phyloP scores from a whole-genome alignment of 2,888 invertebrate genomes.

The Acanthosepion esculentum region DNA sequence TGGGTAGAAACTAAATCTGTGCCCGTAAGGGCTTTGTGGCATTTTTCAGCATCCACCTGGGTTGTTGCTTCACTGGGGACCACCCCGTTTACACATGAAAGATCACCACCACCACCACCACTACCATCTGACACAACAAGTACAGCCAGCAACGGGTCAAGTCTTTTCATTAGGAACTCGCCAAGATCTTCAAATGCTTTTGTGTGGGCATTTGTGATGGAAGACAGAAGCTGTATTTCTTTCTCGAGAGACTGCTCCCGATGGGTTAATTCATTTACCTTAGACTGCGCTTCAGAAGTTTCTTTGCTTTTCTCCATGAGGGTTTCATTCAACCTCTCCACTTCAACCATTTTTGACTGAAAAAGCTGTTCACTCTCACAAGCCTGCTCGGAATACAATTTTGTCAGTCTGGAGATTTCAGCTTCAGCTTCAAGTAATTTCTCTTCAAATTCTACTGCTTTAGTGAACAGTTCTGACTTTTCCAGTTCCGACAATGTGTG shows the following conservation, averaged over 20 bases:
- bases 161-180: not conserved
- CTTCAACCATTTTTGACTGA: not conserved
- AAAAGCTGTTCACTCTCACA: constrained; percentile 6
- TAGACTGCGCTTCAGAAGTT: not conserved
- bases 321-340: not conserved
- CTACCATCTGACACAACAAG: no score
- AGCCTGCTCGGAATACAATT: not conserved
- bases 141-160: not conserved
- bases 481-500: not conserved
- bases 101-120: not conserved
- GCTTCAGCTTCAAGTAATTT: not conserved
- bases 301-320: not conserved
- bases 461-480: not conserved
- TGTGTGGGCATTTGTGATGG: not conserved
- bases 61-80: not conserved
- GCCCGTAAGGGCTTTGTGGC: not conserved
- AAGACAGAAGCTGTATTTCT: not conserved
- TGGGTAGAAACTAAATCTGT: not conserved
- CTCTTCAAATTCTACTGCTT: not conserved
- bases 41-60: not conserved
- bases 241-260: not conserved
- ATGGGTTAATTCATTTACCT: not conserved
- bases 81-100: not conserved
- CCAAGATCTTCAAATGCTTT: not conserved
- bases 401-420: not conserved